Evolutionary conservation across 2,888 invertebrate genomes (phyloP).

Genomic region (Cynaeus angustus): DNA sequence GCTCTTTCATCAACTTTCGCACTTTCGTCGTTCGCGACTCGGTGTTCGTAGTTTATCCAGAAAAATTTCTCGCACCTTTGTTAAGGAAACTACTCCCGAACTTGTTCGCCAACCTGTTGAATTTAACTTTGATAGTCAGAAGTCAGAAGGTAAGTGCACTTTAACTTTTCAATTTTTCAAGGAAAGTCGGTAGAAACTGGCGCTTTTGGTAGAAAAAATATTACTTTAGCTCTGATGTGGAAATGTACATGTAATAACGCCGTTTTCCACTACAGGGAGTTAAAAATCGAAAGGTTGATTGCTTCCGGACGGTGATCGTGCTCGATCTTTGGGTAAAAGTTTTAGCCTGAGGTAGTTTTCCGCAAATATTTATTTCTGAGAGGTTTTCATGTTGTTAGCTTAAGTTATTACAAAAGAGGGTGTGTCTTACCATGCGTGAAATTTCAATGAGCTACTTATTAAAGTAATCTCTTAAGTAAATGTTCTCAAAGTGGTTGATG

Average conservation of each 20-base stretch:
- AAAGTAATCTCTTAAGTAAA: constrained; percentile 2
- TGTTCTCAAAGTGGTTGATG: no score
- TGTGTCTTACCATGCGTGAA: constrained; percentile 2
- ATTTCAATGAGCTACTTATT: constrained; percentile 3
- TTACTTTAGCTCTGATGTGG: not conserved
- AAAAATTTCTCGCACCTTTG: constrained; percentile 26
- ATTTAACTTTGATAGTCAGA: constrained; percentile 17
- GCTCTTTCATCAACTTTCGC: constrained; percentile 28
- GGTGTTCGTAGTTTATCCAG: constrained; percentile 9
- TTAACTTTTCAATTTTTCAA: not conserved
- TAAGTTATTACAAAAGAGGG: constrained; percentile 21
- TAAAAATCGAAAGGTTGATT: constrained; percentile 25
- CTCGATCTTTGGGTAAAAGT: constrained; percentile 19
- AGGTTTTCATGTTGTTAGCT: constrained; percentile 26
- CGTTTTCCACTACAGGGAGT: constrained; percentile 11
- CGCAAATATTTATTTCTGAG: constrained; percentile 29
- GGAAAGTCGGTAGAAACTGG: not conserved
- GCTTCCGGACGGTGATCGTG: constrained; percentile 18
- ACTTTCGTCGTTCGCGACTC: constrained; percentile 35
- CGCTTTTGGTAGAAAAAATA: no score
- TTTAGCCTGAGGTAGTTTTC: constrained; percentile 17
- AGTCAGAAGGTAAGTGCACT: constrained; percentile 30
- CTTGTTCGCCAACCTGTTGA: constrained; percentile 46
- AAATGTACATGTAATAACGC: constrained; percentile 6
- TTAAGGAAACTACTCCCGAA: constrained; percentile 20